These are phyloP conservation scores for Mesitornis unicolor DNA, from an alignment of 2,113 vertebrate species.

Conservation along the genomic window DNA sequence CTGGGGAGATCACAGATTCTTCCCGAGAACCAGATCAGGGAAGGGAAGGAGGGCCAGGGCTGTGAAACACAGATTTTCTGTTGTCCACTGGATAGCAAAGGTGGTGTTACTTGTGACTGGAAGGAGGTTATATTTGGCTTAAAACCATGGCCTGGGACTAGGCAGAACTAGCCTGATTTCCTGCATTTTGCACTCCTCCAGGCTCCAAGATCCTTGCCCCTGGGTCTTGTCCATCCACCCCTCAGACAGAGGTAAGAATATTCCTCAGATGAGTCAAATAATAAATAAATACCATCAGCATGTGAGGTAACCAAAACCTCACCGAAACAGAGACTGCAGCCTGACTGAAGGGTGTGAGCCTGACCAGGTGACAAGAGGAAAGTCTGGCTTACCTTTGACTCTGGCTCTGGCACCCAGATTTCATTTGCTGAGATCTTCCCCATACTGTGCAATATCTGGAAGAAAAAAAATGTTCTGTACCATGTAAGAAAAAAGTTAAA, in stretches of 20 bases:
- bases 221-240: not conserved
- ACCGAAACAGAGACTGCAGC: rapidly evolving
- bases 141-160: not conserved
- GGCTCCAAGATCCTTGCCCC: not conserved
- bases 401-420: constrained; percentile 85
- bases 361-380: not conserved
- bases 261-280: not conserved
- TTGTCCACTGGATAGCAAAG: not conserved
- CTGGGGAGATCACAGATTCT: not conserved
- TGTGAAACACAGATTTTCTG: not conserved
- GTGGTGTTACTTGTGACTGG: not conserved
- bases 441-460: constrained; percentile 83
- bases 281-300: not conserved
- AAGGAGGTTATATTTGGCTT: not conserved
- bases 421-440: constrained; percentile 82
- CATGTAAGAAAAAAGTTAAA: not conserved
- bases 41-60: not conserved
- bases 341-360: not conserved
- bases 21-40: rapidly evolving
- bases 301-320: not conserved
- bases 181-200: not conserved
- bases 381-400: constrained; percentile 73
- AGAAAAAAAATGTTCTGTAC: constrained; percentile 7
- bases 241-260: not conserved
- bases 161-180: not conserved